These are phyloP conservation scores for Arrhamphus sclerolepis DNA, from an alignment of 2,797 vertebrate species.

Conservation along the genomic window DNA sequence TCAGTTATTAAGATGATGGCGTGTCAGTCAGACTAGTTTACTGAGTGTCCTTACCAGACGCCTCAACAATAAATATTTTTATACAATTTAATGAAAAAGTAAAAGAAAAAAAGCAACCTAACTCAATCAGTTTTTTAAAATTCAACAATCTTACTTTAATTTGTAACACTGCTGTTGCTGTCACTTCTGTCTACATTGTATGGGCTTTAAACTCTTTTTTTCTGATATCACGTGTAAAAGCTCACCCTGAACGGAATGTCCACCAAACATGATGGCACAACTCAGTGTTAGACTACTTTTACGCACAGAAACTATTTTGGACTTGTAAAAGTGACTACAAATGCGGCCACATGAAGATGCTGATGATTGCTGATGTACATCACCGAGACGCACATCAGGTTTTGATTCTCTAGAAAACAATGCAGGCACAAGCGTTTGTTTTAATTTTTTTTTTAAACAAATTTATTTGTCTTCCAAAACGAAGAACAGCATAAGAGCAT, in stretches of 20 bases:
- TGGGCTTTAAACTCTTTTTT: neutral
- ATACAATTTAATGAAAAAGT: neutral
- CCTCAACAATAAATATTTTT: neutral
- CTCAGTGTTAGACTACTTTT: neutral
- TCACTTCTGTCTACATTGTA: no score
- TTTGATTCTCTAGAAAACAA: conserved; percentile 24
- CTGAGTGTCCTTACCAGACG: neutral
- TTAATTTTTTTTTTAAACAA: conserved; percentile 64
- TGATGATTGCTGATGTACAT: neutral
- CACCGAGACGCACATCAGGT: neutral
- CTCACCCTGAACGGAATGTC: no score
- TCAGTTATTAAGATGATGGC: conserved; percentile 19
- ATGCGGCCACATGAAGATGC: neutral
- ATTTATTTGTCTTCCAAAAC: conserved; percentile 92
- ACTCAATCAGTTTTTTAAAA: no score
- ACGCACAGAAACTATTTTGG: neutral
- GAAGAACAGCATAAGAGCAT: conserved; percentile 88
- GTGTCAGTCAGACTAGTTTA: conserved; percentile 11
- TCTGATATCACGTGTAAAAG: no score
- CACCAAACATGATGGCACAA: neutral
- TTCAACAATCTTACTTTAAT: no score
- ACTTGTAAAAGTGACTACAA: no score
- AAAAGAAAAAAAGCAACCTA: no score
- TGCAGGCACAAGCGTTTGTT: conserved; percentile 12
- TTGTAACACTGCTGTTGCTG: no score